A percentile compares a stretch with the other conserved stretches of the same genome.
phyloP scores from a whole-genome alignment of 2,113 vertebrate species.

The Notarius quadriscutis region DNA sequence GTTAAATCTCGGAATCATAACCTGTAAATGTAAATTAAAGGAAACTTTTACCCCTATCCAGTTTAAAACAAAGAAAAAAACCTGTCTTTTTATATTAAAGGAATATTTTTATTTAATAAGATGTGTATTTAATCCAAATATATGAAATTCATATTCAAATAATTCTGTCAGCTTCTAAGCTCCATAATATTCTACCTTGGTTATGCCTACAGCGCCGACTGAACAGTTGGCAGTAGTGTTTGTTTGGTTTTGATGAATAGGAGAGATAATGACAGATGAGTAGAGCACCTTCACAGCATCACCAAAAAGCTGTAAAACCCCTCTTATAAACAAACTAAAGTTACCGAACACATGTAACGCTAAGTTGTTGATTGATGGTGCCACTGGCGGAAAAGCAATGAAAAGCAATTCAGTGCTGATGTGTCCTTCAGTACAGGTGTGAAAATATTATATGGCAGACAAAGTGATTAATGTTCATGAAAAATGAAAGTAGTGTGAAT shows the following conservation, averaged over 20 bases:
- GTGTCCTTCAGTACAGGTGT: conserved; percentile 1
- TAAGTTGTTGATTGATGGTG: conserved; percentile 5
- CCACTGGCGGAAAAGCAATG: neutral
- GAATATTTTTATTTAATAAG: neutral
- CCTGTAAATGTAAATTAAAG: neutral
- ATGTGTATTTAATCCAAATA: neutral
- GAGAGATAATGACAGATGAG: conserved; percentile 23
- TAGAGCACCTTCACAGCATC: neutral
- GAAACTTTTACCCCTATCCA: neutral
- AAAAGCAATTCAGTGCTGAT: neutral
- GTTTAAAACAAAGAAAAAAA: neutral
- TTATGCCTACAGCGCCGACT: neutral
- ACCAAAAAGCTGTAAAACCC: conserved; percentile 11
- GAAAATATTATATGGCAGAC: neutral
- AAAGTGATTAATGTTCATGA: neutral
- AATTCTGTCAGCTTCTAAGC: neutral
- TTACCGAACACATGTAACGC: neutral
- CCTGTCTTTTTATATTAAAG: too few species aligned
- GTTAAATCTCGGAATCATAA: neutral
- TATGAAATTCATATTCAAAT: neutral
- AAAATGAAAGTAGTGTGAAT: neutral
- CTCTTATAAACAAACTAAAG: conserved; percentile 20
- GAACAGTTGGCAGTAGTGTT: conserved; percentile 34
- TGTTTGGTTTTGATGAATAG: conserved; percentile 26
- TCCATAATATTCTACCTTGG: neutral